These are phyloP conservation scores for Cactoblastis cactorum DNA, from an alignment of 2,888 invertebrate species.

Conservation along the genomic window DNA sequence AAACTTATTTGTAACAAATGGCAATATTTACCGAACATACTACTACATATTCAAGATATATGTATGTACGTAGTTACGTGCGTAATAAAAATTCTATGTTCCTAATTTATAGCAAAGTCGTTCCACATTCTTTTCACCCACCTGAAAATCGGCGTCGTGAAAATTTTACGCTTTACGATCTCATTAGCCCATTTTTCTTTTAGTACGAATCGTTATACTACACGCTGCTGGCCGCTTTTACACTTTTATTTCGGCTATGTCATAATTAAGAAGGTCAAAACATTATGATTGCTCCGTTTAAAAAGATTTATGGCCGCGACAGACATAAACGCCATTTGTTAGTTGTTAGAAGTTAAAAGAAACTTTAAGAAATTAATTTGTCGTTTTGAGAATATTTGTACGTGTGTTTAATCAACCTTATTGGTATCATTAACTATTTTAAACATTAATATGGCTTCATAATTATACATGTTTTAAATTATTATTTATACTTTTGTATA, in stretches of 20 bases:
- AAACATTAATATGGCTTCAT: no score
- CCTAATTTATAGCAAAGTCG: background rate
- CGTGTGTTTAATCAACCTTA: background rate
- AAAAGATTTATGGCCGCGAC: background rate
- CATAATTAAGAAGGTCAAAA: constrained; percentile 15
- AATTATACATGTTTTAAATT: no score
- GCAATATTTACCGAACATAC: no score
- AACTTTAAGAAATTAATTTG: background rate
- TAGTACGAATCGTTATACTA: constrained; percentile 5
- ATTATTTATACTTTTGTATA: no score
- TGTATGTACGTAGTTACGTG: no score
- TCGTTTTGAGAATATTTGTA: background rate
- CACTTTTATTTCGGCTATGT: constrained; percentile 6
- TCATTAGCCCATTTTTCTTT: constrained; percentile 11
- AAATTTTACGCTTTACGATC: constrained; percentile 2
- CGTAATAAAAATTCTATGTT: no score
- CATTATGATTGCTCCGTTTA: constrained; percentile 10
- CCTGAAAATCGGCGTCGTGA: background rate
- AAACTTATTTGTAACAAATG: no score
- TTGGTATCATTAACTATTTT: background rate
- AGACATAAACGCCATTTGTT: background rate
- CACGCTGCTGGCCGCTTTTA: background rate
- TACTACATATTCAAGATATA: no score
- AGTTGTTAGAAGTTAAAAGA: constrained; percentile 8
- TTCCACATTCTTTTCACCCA: background rate